Base-by-base conservation (phyloP, 2,888 invertebrate genomes). In the Chymomyza fuscimana region DNA sequence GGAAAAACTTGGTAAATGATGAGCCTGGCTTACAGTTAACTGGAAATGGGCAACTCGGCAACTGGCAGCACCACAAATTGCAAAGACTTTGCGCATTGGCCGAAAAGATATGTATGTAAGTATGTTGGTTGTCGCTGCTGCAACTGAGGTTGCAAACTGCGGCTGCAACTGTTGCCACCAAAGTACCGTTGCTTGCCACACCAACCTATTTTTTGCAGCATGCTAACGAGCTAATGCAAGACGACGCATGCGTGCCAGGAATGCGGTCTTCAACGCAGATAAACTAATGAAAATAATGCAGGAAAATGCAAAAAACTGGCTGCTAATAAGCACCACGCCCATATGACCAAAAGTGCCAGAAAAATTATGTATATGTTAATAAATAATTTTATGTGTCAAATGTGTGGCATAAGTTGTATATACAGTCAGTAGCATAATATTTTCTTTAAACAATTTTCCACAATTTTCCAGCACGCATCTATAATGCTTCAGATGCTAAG, bases 101-200 rank as follows among this genome's bases (percentile, higher is more conserved):
- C 77, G 72, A 82, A 82, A 81, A 79, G 84, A 64, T 78, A 79
- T 19, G 51, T 51, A 4, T 4, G 7, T 1, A 79, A 4, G 51
- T 51, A 4, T 4, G 7, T 1, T 25, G 25, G 25, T 4, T 25
- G 25, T 0, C 25, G 25, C 25, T 25, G 25, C 25, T 4, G 63
- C 73, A 74, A 32, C 32, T 32, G 32, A 32, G 32, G 78, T n/a
- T 6, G 62, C 54, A 22, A 51, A 6, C 52, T 63, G 63, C 67
- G 19, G 9, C 32, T 69, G 77, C 71, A 61, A 68, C 74, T 70
- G 67, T 63, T 25, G 25, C 58, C 58, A 25, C 58, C 58, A 58
- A 12, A 75, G 77, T 84, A 86, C 83, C 83, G 83, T 84, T 84
- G 87, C 60, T 83, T 84, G 83, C 87, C 83, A 87, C 83, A 84